phyloP scores from a whole-genome alignment of 1,140 invertebrate species.

The Magallana gigas region DNA sequence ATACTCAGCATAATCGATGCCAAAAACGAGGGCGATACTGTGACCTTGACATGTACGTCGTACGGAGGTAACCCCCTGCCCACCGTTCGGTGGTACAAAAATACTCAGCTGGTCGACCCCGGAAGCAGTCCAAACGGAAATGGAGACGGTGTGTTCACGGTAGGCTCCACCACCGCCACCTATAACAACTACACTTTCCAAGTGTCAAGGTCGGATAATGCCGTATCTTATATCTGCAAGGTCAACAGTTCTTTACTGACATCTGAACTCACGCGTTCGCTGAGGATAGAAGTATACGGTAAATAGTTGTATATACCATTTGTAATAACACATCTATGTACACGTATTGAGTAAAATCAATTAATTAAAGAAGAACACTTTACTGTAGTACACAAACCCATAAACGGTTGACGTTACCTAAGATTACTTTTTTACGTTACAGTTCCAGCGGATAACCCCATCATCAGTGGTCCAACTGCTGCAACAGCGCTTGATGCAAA shows the following conservation, averaged over 20 bases:
- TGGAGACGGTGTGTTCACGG: constrained; percentile 1
- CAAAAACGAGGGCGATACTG: not conserved
- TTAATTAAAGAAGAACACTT: no score
- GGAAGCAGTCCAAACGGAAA: not conserved
- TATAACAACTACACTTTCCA: constrained; percentile 11
- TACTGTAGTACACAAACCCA: no score
- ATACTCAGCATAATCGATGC: not conserved
- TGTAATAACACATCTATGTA: no score
- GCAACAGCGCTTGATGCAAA: not conserved
- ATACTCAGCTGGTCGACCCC: not conserved
- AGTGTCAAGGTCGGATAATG: constrained; percentile 17
- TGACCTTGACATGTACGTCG: constrained; percentile 34
- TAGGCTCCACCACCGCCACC: constrained; percentile 25
- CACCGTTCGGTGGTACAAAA: not conserved
- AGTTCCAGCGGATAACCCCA: not conserved
- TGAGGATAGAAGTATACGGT: constrained; percentile 24
- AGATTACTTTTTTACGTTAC: not conserved
- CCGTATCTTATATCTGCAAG: constrained; percentile 15
- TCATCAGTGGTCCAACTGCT: not conserved
- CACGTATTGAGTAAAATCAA: no score
- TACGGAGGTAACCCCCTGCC: constrained; percentile 32
- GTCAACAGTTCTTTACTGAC: not conserved
- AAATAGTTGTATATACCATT: not conserved
- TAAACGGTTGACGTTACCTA: no score
- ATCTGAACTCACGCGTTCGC: not conserved